A percentile compares a stretch with the other conserved stretches of the same genome.
phyloP scores from a whole-genome alignment of 2,888 invertebrate species.

The Agriopis aurantiaria region DNA sequence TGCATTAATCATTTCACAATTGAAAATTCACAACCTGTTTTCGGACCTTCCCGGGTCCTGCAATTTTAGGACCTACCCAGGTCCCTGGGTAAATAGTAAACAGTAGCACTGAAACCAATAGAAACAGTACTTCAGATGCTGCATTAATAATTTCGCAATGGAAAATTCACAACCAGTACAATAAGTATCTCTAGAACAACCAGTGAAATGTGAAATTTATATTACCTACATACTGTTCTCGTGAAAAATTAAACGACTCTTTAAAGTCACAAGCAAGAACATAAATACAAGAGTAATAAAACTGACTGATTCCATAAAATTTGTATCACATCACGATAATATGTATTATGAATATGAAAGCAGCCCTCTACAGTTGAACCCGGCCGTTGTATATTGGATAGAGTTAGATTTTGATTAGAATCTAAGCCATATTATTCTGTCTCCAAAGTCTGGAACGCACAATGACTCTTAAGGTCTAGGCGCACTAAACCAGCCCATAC shows the following conservation, averaged over 20 bases:
- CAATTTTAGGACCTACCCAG: too few relatives aligned
- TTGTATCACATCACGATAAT: not conserved
- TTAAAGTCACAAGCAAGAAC: constrained; percentile 17
- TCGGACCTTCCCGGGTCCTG: too few relatives aligned
- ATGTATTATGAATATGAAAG: not conserved
- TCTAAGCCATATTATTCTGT: too few relatives aligned
- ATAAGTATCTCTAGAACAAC: too few relatives aligned
- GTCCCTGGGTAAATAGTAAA: not conserved
- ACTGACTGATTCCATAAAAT: constrained; percentile 7
- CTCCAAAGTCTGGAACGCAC: too few relatives aligned
- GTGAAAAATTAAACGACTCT: constrained; percentile 19
- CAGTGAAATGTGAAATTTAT: constrained; percentile 15
- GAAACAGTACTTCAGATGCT: not conserved
- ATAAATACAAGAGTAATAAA: constrained; percentile 3
- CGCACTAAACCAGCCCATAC: too few relatives aligned
- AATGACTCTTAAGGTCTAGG: not conserved
- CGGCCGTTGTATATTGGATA: not conserved
- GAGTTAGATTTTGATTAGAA: too few relatives aligned
- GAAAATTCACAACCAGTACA: too few relatives aligned
- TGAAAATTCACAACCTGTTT: too few relatives aligned
- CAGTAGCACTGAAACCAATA: not conserved
- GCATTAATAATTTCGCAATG: not conserved
- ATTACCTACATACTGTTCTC: constrained; percentile 4
- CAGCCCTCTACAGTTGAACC: not conserved
- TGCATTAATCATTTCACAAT: constrained; percentile 1